Evolutionary conservation across 2,888 invertebrate species (phyloP).

Genomic region (Tricholauxania praeusta): DNA sequence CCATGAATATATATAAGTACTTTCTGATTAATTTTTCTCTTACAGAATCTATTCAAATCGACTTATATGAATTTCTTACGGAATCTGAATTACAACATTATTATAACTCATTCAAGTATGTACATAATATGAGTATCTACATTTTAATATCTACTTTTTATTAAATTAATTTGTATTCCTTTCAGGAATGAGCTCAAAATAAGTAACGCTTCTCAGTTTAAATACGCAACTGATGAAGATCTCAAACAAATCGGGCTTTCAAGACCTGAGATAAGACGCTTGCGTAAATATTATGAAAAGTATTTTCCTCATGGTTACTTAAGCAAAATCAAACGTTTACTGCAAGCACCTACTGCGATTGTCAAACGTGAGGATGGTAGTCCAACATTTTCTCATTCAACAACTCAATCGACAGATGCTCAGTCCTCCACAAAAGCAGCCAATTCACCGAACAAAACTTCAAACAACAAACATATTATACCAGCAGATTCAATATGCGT

Average conservation of each 20-base stretch:
- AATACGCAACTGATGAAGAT: constrained; percentile 95
- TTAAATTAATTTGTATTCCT: neutral
- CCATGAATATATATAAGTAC: neutral
- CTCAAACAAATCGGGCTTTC: constrained; percentile 91
- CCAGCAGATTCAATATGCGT: constrained; percentile 91
- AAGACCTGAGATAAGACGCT: constrained; percentile 92
- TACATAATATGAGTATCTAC: neutral
- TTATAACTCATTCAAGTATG: constrained; percentile 81
- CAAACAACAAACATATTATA: constrained; percentile 86
- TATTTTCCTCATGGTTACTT: constrained; percentile 94
- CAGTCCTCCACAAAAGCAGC: constrained; percentile 45
- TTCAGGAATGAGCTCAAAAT: constrained; percentile 88
- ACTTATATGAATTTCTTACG: constrained; percentile 89
- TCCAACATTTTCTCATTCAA: constrained; percentile 31
- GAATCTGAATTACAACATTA: constrained; percentile 96
- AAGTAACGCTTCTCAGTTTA: constrained; percentile 87
- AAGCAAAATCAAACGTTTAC: constrained; percentile 88
- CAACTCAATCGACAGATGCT: constrained; percentile 43
- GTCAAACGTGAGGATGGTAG: constrained; percentile 60
- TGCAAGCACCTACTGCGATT: constrained; percentile 70
- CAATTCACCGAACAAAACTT: constrained; percentile 69
- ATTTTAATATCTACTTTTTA: neutral
- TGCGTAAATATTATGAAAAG: constrained; percentile 93
- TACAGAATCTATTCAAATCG: constrained; percentile 68
- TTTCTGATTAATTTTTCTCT: constrained; percentile 50